Evolutionary conservation across 2,888 invertebrate genomes (phyloP).

Genomic region (Malthinus flaveolus): DNA sequence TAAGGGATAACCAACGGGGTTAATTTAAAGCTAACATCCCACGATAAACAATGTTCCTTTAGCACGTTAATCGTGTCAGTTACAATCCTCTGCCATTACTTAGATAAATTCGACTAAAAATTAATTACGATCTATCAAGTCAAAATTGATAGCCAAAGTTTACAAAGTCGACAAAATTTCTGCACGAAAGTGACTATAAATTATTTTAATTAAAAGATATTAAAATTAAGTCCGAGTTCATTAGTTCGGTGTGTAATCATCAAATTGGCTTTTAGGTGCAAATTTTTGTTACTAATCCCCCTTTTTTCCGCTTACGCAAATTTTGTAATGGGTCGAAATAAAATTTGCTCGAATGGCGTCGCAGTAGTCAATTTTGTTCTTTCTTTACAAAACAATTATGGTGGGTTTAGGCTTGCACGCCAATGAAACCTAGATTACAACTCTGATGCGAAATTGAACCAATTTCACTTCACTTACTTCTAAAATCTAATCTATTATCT

Average conservation of each 20-base stretch:
- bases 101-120: constrained; percentile 5
- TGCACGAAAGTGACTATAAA: constrained; percentile 38
- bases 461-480: constrained; percentile 30
- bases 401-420: constrained; percentile 26
- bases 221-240: constrained; percentile 46
- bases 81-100: constrained; percentile 1
- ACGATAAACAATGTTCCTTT: constrained; percentile 15
- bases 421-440: constrained; percentile 30
- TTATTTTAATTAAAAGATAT: constrained; percentile 48
- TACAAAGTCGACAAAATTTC: constrained; percentile 21
- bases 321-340: too few relatives aligned
- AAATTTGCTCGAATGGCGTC: too few relatives aligned
- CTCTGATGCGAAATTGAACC: constrained; percentile 30
- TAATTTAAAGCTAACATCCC: constrained; percentile 11
- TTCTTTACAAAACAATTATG: constrained; percentile 22
- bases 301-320: neutral
- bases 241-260: constrained; percentile 42
- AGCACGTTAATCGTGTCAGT: neutral
- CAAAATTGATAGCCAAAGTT: constrained; percentile 22
- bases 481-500: constrained; percentile 31
- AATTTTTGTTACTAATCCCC: too few relatives aligned
- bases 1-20: constrained; percentile 8
- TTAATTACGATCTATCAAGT: constrained; percentile 11
- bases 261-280: constrained; percentile 34
- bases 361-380: neutral